phyloP scores from a whole-genome alignment of 2,113 vertebrate genomes.

The Murina feae region DNA sequence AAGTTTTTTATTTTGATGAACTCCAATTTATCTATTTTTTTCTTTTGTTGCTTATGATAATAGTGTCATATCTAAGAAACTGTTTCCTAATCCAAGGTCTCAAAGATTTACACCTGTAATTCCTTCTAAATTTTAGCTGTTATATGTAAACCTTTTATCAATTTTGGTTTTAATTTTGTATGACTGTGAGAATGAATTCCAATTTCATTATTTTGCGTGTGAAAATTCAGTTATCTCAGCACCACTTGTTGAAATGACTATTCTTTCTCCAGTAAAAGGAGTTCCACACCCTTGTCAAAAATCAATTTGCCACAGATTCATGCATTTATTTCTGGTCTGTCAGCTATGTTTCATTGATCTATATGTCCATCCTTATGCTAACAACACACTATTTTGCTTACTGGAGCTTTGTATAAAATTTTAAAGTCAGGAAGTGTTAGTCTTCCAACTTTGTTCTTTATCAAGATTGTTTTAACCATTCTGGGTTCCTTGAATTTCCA shows the following conservation, averaged over 20 bases:
- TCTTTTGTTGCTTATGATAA: neutral
- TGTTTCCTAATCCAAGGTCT: neutral
- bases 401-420: neutral
- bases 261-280: neutral
- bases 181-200: neutral
- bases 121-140: neutral
- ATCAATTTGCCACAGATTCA: neutral
- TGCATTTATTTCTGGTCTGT: conserved; percentile 19
- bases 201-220: conserved; percentile 9
- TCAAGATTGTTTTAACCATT: conserved; percentile 19
- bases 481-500: neutral
- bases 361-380: neutral
- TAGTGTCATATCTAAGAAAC: conserved; percentile 1
- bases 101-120: neutral
- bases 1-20: neutral
- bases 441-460: neutral
- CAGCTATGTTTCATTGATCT: neutral
- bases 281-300: neutral
- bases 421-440: conserved; percentile 8
- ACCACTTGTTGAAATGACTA: neutral
- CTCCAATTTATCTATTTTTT: neutral
- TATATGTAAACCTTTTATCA: neutral
- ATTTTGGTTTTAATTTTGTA: conserved; percentile 31
- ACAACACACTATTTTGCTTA: conserved; percentile 25
- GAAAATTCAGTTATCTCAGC: neutral